These are phyloP conservation scores for Brachypterus glaber DNA, from an alignment of 2,888 invertebrate genomes.

Conservation along the genomic window DNA sequence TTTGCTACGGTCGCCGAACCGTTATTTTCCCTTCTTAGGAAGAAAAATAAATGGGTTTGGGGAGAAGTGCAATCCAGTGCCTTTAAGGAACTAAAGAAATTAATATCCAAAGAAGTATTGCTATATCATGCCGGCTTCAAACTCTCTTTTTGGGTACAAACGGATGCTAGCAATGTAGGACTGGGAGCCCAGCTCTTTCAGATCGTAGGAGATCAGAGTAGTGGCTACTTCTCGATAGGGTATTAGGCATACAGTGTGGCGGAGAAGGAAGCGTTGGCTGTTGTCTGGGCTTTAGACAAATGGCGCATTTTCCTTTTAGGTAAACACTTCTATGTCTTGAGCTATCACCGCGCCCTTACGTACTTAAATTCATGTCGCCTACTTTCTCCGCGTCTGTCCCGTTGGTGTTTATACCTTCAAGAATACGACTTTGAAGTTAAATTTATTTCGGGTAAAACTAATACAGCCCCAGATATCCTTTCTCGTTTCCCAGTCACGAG, in stretches of 20 bases:
- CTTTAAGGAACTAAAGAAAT: conserved; percentile 3
- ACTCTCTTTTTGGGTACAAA: neutral
- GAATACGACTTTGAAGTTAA: conserved; percentile 15
- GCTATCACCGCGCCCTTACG: conserved; percentile 13
- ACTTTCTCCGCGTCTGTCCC: conserved; percentile 9
- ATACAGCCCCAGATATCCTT: too few species aligned
- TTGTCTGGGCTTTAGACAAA: conserved; percentile 5
- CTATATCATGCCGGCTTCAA: conserved; percentile 5
- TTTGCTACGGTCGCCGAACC: conserved; percentile 1
- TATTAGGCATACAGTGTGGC: conserved; percentile 6
- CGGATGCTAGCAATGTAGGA: conserved; percentile 8
- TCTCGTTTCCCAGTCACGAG: too few species aligned
- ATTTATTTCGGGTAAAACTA: too few species aligned
- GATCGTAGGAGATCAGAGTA: neutral
- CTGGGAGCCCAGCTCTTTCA: conserved; percentile 11
- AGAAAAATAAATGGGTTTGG: conserved; percentile 8
- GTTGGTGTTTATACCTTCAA: conserved; percentile 14
- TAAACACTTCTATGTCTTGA: conserved; percentile 3
- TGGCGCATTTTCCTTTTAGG: conserved; percentile 8
- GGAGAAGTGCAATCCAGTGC: conserved; percentile 1
- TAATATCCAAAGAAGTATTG: conserved; percentile 1
- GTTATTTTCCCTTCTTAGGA: conserved; percentile 6
- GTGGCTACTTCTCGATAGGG: too few species aligned
- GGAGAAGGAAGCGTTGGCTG: conserved; percentile 11
- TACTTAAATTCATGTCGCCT: conserved; percentile 12